Conservation (phyloP, 2,797 vertebrate genomes). For the Chelon labrosus region DNA sequence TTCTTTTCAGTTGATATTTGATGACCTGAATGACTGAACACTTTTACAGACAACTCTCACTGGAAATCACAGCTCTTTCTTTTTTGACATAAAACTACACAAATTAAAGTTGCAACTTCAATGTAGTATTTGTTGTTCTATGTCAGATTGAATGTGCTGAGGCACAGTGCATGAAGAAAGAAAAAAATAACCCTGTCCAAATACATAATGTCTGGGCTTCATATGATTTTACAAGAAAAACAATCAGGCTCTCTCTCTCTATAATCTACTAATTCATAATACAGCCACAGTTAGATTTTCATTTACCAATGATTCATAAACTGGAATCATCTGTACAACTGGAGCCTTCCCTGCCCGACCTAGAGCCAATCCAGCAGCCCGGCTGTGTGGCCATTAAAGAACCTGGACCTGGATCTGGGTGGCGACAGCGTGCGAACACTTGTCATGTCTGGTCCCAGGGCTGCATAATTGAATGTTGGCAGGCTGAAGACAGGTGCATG, state of each 20-base stretch:
- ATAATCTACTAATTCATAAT: neutral
- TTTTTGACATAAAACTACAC: too few relatives aligned
- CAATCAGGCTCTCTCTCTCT: neutral
- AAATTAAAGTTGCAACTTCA: too few relatives aligned
- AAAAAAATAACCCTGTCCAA: too few relatives aligned
- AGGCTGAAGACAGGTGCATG: slow-evolving; percentile 52
- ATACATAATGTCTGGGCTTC: too few relatives aligned
- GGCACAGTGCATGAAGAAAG: too few relatives aligned
- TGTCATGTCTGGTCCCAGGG: slow-evolving; percentile 36
- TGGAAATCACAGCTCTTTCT: too few relatives aligned
- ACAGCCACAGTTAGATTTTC: neutral
- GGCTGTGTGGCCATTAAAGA: slow-evolving; percentile 27
- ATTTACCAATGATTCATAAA: neutral
- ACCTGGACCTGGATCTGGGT: slow-evolving; percentile 29
- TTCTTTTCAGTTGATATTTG: too few relatives aligned
- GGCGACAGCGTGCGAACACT: slow-evolving; percentile 55
- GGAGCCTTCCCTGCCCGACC: neutral
- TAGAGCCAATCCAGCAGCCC: slow-evolving; percentile 14
- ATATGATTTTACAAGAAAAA: too few relatives aligned
- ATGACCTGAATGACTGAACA: too few relatives aligned
- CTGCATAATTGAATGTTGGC: slow-evolving; percentile 60
- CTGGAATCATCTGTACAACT: neutral
- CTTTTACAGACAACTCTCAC: too few relatives aligned
- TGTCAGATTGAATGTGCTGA: too few relatives aligned
- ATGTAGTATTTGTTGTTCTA: too few relatives aligned